phyloP scores from a whole-genome alignment of 1,140 invertebrate genomes.

The Gonioctena quinquepunctata region DNA sequence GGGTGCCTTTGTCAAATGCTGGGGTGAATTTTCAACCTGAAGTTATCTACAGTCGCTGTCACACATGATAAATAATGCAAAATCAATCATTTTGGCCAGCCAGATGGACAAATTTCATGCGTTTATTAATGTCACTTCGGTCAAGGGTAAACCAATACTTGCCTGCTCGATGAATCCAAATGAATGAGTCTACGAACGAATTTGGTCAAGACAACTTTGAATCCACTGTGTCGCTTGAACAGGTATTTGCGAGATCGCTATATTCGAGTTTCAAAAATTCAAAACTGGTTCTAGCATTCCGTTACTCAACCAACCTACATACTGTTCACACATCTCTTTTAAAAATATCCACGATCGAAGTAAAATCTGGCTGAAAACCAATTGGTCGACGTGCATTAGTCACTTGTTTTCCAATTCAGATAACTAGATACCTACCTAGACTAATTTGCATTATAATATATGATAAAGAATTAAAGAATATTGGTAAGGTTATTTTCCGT shows the following conservation, averaged over 20 bases:
- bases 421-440: neutral
- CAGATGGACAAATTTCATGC: too few relatives aligned
- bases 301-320: slow-evolving; percentile 10
- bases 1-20: neutral
- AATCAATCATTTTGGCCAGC: neutral
- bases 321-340: neutral
- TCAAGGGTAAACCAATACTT: too few relatives aligned
- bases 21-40: neutral
- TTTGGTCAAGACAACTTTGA: slow-evolving; percentile 6
- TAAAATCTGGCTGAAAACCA: neutral
- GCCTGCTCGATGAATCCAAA: too few relatives aligned
- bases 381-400: neutral
- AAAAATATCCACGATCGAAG: neutral
- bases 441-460: neutral
- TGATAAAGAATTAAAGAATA: neutral
- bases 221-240: neutral
- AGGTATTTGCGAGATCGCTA: neutral
- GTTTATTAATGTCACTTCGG: too few relatives aligned
- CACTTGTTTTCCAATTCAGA: neutral
- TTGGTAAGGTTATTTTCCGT: neutral
- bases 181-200: neutral
- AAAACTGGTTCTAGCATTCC: slow-evolving; percentile 21
- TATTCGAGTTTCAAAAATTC: neutral
- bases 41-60: neutral
- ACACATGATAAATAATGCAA: neutral